Evolutionary conservation across 2,113 vertebrate species (phyloP), one percentile per base, ranked within the genome.

Genomic region (Pseudopipra pipra): DNA sequence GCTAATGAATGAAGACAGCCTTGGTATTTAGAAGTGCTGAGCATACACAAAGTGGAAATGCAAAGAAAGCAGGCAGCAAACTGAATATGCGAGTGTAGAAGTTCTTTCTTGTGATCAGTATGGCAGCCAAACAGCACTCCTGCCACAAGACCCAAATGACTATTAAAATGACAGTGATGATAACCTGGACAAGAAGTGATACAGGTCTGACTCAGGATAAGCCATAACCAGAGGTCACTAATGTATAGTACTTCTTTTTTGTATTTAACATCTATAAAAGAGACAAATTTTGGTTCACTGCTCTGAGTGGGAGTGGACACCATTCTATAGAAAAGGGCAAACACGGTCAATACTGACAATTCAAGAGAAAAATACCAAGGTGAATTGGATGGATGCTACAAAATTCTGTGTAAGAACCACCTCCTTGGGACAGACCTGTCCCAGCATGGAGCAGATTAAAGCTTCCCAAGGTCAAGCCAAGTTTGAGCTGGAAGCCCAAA

Each of bases 1-100:
- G 37, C 0, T 18, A 70, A 58, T 31, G 75, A 90, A 73, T 66
- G 52, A 94, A 82, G 70, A 51, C 4, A 17, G 82, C 31, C 22
- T 37, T 56, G 72, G 46, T 85, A 67, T 86, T 90, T 59, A 59
- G 78, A 92, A 77, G 55, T 77, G 87, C 90, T 93, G 82, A 94
- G 67, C 55, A 39, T 31, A 63, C 71, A 83, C 35, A 22, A 89
- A 93, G 52, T 3, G 25, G 58, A 66, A 84, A 66, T 19, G 47
- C 71, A 90, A 39, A 91, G 82, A 71, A 70, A 91, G 71, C 63
- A 90, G 80, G 49, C 58, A 85, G 71, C 74, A 94, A 89, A 87
- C 23, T 1, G 58, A 90, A 51, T 62, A 52, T 18, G 55, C 0
- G 5, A 70, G 54, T 49, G 46, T 37, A 85, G 55, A 83, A 55